These are phyloP conservation scores for Bombus haemorrhoidalis DNA, from an alignment of 1,140 invertebrate genomes.

Conservation along the genomic window DNA sequence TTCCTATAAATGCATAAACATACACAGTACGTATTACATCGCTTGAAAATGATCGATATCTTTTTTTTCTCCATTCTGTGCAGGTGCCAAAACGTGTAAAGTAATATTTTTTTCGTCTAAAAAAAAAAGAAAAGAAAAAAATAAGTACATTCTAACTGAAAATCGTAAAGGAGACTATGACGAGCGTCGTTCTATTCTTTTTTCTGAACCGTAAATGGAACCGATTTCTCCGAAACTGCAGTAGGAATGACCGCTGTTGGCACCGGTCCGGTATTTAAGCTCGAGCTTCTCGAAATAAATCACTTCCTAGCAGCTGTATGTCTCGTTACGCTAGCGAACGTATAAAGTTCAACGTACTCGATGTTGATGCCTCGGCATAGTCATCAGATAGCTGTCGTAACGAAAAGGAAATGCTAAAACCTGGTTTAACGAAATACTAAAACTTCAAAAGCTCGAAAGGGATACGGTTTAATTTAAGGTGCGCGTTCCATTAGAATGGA, in stretches of 20 bases:
- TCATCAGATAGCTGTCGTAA: not conserved
- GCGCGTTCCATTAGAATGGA: not conserved
- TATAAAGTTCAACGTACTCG: slow-evolving; percentile 39
- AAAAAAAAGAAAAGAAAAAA: no score
- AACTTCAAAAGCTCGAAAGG: not conserved
- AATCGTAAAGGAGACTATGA: not conserved
- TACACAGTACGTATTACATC: no score
- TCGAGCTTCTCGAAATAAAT: slow-evolving; percentile 43
- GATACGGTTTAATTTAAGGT: not conserved
- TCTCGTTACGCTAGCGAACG: slow-evolving; percentile 31
- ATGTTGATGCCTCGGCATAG: slow-evolving; percentile 21
- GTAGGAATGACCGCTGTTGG: slow-evolving; percentile 44
- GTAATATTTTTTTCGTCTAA: no score
- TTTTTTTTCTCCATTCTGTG: no score
- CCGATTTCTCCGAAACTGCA: slow-evolving; percentile 26
- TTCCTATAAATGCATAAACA: no score
- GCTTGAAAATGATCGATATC: no score
- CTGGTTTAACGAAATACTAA: not conserved
- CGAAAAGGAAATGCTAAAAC: not conserved
- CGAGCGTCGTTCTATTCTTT: not conserved
- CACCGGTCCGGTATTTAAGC: slow-evolving; percentile 41
- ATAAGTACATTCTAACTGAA: not conserved
- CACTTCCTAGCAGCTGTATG: slow-evolving; percentile 40
- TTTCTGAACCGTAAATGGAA: not conserved
- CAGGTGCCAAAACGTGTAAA: no score